Conservation (phyloP, 2,797 vertebrate genomes). For the Paedocypris micromegethes region DNA sequence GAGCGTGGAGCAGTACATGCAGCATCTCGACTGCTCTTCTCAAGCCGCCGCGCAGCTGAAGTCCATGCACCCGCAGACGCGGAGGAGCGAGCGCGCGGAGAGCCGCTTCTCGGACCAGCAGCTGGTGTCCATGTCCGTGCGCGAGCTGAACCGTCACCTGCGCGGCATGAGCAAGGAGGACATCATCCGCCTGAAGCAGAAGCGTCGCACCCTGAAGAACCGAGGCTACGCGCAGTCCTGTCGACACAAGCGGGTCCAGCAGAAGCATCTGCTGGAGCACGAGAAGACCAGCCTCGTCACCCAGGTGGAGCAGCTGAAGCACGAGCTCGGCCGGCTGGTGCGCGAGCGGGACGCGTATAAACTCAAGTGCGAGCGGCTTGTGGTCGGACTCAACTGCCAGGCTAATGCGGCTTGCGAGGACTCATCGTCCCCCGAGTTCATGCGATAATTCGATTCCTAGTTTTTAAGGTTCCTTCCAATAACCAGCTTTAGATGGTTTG, state of each 20-base stretch:
- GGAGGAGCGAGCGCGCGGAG: conserved; percentile 60
- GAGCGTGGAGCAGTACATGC: conserved; percentile 76
- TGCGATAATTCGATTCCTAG: conserved; percentile 47
- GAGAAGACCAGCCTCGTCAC: conserved; percentile 93
- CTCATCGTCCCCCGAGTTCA: conserved; percentile 92
- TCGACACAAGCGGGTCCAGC: conserved; percentile 94
- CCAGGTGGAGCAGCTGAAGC: conserved; percentile 96
- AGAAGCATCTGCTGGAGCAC: conserved; percentile 94
- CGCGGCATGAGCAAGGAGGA: conserved; percentile 94
- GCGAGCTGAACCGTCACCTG: conserved; percentile 94
- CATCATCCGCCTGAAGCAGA: conserved; percentile 97
- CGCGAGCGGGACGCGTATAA: conserved; percentile 97
- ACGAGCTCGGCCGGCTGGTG: conserved; percentile 86
- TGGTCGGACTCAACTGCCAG: conserved; percentile 82
- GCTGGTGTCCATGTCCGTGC: conserved; percentile 95
- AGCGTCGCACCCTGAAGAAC: conserved; percentile 97
- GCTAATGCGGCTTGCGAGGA: conserved; percentile 93
- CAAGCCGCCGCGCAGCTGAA: conserved; percentile 68
- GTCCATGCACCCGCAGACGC: conserved; percentile 66
- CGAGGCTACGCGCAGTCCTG: conserved; percentile 96
- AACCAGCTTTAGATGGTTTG: not conserved
- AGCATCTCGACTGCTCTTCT: conserved; percentile 75
- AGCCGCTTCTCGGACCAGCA: conserved; percentile 90
- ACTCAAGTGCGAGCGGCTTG: conserved; percentile 95
- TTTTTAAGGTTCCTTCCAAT: not conserved